Percentiles rank a stretch among this genome's conserved stretches.
Evolutionary conservation across 2,113 vertebrate species (phyloP).

Genomic region (Mirounga angustirostris): DNA sequence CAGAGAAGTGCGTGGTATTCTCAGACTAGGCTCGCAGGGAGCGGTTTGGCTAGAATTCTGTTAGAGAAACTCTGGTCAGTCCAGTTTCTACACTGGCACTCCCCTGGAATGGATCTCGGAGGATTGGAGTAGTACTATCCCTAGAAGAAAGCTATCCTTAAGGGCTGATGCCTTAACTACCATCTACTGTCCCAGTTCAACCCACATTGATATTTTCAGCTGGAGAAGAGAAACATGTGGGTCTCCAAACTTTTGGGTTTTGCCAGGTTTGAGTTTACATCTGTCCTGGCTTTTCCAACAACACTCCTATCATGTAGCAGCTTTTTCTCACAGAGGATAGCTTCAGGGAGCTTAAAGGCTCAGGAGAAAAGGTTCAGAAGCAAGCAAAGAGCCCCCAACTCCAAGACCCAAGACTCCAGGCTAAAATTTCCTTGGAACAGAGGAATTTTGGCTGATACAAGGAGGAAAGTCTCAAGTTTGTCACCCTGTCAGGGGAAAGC

Average conservation of each 20-base stretch:
- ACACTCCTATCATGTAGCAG: too few relatives aligned
- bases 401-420: background rate
- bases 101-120: too few relatives aligned
- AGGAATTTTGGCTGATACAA: rapidly evolving
- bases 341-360: background rate
- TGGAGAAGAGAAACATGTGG: background rate
- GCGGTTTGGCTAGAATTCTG: background rate
- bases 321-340: rapidly evolving
- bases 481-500: background rate
- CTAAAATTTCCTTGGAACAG: rapidly evolving
- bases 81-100: background rate
- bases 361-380: background rate
- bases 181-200: background rate
- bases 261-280: background rate
- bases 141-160: background rate
- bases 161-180: rapidly evolving
- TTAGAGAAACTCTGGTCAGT: rapidly evolving
- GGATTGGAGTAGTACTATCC: background rate
- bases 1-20: rapidly evolving
- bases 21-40: background rate
- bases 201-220: background rate
- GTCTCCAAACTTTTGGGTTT: background rate
- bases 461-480: background rate
- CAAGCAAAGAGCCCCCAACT: background rate
- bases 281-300: background rate